These are phyloP conservation scores for Pachyrhynchus sulphureomaculatus DNA, from an alignment of 1,140 invertebrate genomes.

Conservation along the genomic window DNA sequence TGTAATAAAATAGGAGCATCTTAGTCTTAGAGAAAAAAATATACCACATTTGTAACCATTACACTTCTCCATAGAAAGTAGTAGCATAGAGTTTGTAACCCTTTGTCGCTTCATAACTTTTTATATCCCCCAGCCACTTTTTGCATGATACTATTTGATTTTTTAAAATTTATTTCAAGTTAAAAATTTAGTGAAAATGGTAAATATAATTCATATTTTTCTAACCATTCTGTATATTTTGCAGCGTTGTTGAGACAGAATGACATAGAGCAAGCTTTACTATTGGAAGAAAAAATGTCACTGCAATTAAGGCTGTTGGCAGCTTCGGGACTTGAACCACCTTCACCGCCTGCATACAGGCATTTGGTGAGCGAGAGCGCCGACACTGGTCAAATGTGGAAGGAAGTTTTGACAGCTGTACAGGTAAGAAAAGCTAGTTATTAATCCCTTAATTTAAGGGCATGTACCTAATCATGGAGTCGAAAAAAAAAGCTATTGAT, in stretches of 20 bases:
- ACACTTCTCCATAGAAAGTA: too few species aligned
- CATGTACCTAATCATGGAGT: too few species aligned
- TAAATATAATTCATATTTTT: too few species aligned
- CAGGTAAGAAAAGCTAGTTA: conserved; percentile 60
- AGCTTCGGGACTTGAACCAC: conserved; percentile 58
- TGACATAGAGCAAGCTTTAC: conserved; percentile 79
- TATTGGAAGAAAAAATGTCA: conserved; percentile 87
- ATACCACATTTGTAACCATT: too few species aligned
- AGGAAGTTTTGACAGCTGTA: conserved; percentile 68
- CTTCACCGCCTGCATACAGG: conserved; percentile 59
- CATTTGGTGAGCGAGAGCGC: conserved; percentile 61
- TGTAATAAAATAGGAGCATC: too few species aligned
- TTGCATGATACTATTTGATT: not conserved
- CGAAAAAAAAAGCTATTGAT: too few species aligned
- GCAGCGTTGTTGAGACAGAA: conserved; percentile 77
- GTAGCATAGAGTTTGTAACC: conserved; percentile 5
- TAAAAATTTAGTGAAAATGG: too few species aligned
- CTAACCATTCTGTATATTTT: conserved; percentile 10
- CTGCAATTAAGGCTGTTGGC: conserved; percentile 78
- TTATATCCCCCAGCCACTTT: too few species aligned
- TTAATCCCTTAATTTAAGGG: too few species aligned
- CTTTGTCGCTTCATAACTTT: not conserved
- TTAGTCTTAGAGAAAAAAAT: too few species aligned
- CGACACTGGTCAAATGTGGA: conserved; percentile 67
- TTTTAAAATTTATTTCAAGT: too few species aligned